Evolutionary conservation across 2,797 vertebrate species (phyloP), one percentile per base, ranked within the genome.

Genomic region (Argya squamiceps): DNA sequence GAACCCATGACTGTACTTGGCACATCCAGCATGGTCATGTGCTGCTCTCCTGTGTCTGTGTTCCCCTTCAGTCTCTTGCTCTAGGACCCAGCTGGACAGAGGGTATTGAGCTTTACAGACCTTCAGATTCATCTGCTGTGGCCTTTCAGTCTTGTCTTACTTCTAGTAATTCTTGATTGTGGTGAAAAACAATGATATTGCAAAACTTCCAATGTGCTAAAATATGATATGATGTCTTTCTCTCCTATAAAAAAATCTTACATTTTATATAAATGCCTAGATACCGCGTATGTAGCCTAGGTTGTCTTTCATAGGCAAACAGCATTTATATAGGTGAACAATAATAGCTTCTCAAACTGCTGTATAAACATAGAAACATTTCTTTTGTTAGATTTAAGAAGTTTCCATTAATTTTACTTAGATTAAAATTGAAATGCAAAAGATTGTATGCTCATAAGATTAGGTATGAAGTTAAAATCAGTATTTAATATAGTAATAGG

Each of bases 1-100:
- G 32, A 44, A 39, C 6, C 4, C 8, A 2, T 0, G 4, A 5
- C 32, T 43, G 21, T 23, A 23, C 46, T 55, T 2, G 2, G 47
- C 36, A 7, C 49, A 19, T 20, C 56, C 34, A 64, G 21, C 21
- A 5, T 2, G 22, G 16, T 16, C 11, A 10, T 16, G 3, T 20
- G 34, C 12, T 20, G 34, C 12, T 62, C 30, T 3, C 19, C 36
- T 30, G 8, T 9, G 4, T 53, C 52, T 32, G 0, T 50, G 20
- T 6, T 64, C 14, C 27, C 27, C 23, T 55, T 27, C 59, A 63
- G 53, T 30, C 71, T 4, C 30, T 47, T 59, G 12, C 23, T 83
- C 44, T 68, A 37, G 53, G 30, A 64, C 6, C 15, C 39, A 59
- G 5, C 5, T 12, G 26, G 34, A 64, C 50, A 60, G 41, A 62